phyloP scores from a whole-genome alignment of 2,797 vertebrate species.

The Crotalus adamanteus region DNA sequence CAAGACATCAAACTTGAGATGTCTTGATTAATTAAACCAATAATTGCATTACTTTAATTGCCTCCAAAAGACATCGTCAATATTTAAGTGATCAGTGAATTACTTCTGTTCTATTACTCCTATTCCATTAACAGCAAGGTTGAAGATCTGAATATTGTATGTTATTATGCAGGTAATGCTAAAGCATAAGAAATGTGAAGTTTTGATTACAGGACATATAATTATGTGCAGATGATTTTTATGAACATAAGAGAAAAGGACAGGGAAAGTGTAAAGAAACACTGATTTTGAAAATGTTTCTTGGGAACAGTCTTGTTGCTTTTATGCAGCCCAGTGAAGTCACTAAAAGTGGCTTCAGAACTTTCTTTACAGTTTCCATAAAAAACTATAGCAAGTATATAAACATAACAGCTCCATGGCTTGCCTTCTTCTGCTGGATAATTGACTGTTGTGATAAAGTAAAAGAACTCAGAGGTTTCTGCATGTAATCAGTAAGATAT shows the following conservation, averaged over 20 bases:
- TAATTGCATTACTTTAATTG: constrained; percentile 60
- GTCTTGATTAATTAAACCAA: constrained; percentile 48
- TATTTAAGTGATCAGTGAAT: constrained; percentile 49
- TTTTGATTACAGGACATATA: constrained; percentile 55
- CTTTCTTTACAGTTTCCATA: background rate
- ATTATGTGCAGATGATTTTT: constrained; percentile 48
- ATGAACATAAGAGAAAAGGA: constrained; percentile 8
- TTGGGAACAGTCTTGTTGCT: background rate
- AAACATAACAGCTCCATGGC: background rate
- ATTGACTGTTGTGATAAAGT: background rate
- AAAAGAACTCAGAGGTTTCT: background rate
- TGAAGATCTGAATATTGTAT: constrained; percentile 38
- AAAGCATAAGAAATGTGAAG: constrained; percentile 41
- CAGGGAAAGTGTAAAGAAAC: background rate
- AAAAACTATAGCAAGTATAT: background rate
- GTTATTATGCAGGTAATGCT: constrained; percentile 41
- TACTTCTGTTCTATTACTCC: constrained; percentile 12
- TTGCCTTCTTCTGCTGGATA: background rate
- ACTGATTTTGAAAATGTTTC: background rate
- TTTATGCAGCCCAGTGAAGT: background rate
- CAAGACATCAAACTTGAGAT: constrained; percentile 47
- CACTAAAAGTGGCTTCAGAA: background rate
- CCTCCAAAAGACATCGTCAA: constrained; percentile 49
- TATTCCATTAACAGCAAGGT: constrained; percentile 45
- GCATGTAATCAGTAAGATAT: background rate